Evolutionary conservation across 2,888 invertebrate species (phyloP).

Genomic region (Bellardia pandia): DNA sequence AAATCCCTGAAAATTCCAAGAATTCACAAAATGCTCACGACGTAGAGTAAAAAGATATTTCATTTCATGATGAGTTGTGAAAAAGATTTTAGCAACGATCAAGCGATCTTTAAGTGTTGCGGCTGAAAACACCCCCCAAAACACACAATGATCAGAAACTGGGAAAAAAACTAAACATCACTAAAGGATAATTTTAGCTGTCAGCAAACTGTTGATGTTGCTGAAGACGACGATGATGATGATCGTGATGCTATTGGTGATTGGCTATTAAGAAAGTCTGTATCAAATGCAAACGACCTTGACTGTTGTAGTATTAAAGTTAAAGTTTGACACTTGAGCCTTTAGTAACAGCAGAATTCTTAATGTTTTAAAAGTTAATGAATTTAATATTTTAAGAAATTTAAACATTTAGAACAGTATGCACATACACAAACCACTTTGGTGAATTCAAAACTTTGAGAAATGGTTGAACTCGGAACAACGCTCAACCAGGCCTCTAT

Average conservation of each 20-base stretch:
- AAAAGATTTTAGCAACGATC: constrained; percentile 27
- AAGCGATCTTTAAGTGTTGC: constrained; percentile 49
- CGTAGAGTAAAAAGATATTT: background rate
- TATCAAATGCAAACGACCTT: constrained; percentile 50
- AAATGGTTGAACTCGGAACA: no score
- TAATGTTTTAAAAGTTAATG: no score
- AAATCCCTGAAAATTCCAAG: constrained; percentile 59
- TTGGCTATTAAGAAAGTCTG: constrained; percentile 37
- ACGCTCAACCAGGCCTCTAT: background rate
- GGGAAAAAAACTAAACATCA: constrained; percentile 1
- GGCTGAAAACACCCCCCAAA: constrained; percentile 47
- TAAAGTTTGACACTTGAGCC: constrained; percentile 3
- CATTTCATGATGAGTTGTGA: constrained; percentile 36
- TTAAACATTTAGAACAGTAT: no score
- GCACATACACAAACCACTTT: no score
- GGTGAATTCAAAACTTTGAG: no score
- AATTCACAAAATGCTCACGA: constrained; percentile 55
- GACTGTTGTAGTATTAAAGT: background rate
- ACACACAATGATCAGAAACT: background rate
- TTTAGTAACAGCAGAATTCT: background rate
- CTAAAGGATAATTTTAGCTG: constrained; percentile 57
- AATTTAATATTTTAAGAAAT: no score
- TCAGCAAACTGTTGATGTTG: constrained; percentile 33
- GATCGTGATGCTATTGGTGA: constrained; percentile 21
- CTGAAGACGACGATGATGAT: constrained; percentile 5